A percentile compares a stretch with the other conserved stretches of the same genome.
These are phyloP conservation scores for Pyrrhura leucotis DNA, from an alignment of 2,797 vertebrate genomes.

Conservation along the genomic window DNA sequence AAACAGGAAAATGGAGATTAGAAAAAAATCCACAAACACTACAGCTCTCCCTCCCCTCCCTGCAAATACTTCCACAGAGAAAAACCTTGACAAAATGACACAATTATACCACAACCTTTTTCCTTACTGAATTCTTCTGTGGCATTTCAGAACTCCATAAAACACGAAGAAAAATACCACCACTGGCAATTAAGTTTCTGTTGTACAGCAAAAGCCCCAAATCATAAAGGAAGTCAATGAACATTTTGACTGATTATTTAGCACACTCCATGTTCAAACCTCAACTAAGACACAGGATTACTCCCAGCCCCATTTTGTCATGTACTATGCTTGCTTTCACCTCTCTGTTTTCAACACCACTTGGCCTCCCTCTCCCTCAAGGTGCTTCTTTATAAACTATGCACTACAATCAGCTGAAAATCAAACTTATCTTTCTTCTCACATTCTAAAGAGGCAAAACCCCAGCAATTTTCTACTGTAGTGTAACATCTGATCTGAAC, in stretches of 20 bases:
- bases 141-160: neutral
- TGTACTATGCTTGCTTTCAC: neutral
- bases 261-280: neutral
- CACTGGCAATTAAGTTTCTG: neutral
- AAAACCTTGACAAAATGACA: neutral
- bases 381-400: neutral
- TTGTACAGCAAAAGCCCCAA: neutral
- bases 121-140: neutral
- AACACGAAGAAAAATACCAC: neutral
- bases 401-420: neutral
- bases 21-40: neutral
- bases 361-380: neutral
- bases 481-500: neutral
- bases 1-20: neutral
- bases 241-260: neutral
- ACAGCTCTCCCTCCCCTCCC: neutral
- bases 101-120: neutral
- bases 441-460: neutral
- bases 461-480: neutral
- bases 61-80: neutral
- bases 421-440: neutral
- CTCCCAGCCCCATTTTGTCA: neutral
- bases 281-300: neutral
- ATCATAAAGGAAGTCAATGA: neutral
- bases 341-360: neutral